Evolutionary conservation across 1,140 invertebrate genomes (phyloP).

Genomic region (Physella acuta): DNA sequence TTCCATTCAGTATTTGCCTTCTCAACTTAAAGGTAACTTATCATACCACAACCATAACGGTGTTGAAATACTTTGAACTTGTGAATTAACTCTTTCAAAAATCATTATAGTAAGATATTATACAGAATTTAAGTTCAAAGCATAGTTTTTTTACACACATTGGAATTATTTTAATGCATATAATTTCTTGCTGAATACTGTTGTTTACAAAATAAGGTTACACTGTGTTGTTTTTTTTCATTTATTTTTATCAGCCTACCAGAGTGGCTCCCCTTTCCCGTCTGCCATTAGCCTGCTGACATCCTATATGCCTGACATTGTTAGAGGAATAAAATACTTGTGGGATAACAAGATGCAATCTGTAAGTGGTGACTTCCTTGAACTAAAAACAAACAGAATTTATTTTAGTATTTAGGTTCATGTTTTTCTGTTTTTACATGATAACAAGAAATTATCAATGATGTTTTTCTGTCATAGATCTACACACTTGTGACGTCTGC

Average conservation of each 20-base stretch:
- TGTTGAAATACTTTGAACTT: too few species aligned
- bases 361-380: conserved; percentile 9
- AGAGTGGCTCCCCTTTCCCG: conserved; percentile 20
- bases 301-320: conserved; percentile 34
- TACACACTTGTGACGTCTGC: conserved; percentile 12
- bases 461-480: conserved; percentile 22
- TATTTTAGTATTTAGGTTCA: background rate
- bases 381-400: background rate
- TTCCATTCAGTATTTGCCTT: too few species aligned
- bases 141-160: too few species aligned
- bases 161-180: too few species aligned
- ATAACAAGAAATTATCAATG: background rate
- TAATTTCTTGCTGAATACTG: too few species aligned
- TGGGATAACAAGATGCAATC: conserved; percentile 25
- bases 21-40: too few species aligned
- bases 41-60: too few species aligned
- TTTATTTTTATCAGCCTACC: conserved; percentile 25
- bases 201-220: too few species aligned
- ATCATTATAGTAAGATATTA: too few species aligned
- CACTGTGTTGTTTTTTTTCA: too few species aligned
- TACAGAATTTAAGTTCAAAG: too few species aligned
- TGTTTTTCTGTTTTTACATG: background rate
- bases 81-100: too few species aligned
- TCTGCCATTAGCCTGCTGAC: conserved; percentile 27
- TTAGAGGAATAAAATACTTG: conserved; percentile 23